These are phyloP conservation scores for Orgyia antiqua DNA, from an alignment of 2,888 invertebrate species.

Conservation along the genomic window DNA sequence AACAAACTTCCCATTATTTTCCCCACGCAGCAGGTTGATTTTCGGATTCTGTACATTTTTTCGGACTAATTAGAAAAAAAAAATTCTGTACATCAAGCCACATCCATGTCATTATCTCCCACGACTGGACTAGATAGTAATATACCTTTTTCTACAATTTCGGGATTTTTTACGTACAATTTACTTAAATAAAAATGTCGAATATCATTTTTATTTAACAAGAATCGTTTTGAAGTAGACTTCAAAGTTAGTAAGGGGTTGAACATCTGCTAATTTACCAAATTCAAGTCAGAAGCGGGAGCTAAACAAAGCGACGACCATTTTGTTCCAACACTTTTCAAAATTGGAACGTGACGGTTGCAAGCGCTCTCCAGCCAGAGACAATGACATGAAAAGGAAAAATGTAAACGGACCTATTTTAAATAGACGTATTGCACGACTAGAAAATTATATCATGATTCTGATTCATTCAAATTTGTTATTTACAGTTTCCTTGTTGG, in stretches of 20 bases:
- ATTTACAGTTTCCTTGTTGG: conserved; percentile 14
- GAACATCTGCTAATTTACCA: conserved; percentile 72
- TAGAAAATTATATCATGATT: conserved; percentile 57
- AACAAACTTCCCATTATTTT: too few species aligned
- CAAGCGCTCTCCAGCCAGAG: conserved; percentile 73
- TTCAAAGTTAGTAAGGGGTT: conserved; percentile 50
- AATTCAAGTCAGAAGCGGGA: conserved; percentile 54
- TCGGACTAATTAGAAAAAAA: too few species aligned
- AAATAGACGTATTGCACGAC: conserved; percentile 60
- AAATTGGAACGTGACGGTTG: conserved; percentile 79
- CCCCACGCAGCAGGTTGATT: too few species aligned
- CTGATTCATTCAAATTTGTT: conserved; percentile 36
- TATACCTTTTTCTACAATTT: too few species aligned
- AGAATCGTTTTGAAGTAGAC: too few species aligned
- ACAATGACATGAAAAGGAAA: conserved; percentile 79
- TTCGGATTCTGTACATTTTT: too few species aligned
- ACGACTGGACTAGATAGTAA: too few species aligned
- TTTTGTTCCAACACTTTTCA: conserved; percentile 78
- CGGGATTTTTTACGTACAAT: too few species aligned
- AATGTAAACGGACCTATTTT: conserved; percentile 76
- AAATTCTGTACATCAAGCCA: too few species aligned
- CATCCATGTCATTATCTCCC: too few species aligned
- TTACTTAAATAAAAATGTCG: too few species aligned
- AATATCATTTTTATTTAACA: too few species aligned
- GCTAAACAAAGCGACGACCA: conserved; percentile 71